These are phyloP conservation scores for Periphyllus acericola DNA, from an alignment of 2,888 invertebrate species.

Conservation along the genomic window DNA sequence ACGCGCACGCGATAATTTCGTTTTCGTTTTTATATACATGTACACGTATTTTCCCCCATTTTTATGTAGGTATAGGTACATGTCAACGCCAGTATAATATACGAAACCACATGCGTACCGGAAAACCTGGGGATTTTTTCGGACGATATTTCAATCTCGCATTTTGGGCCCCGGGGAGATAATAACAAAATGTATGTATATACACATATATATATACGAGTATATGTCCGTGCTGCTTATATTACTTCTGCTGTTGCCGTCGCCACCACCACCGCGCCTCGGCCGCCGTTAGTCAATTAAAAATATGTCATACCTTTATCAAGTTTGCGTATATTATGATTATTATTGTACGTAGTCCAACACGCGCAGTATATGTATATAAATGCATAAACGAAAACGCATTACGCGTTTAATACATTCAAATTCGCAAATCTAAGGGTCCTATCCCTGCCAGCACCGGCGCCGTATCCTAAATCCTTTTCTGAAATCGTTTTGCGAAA, in stretches of 20 bases:
- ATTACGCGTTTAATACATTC: neutral
- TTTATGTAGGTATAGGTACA: constrained; percentile 9
- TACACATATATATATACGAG: no score
- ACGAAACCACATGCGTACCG: constrained; percentile 11
- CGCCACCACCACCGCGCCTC: neutral
- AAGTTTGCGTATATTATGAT: neutral
- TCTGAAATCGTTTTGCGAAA: neutral
- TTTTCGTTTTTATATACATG: constrained; percentile 1
- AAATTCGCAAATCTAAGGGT: neutral
- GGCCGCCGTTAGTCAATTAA: constrained; percentile 25
- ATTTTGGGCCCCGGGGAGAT: constrained; percentile 37
- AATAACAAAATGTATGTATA: no score
- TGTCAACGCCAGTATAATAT: constrained; percentile 25
- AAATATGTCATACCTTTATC: constrained; percentile 47
- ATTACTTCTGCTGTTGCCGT: neutral
- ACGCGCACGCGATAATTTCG: constrained; percentile 51
- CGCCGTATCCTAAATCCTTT: neutral
- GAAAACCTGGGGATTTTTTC: constrained; percentile 33
- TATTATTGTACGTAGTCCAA: neutral
- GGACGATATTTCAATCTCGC: constrained; percentile 53
- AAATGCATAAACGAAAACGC: neutral
- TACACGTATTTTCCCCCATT: neutral
- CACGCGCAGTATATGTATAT: neutral
- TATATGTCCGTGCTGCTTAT: no score
- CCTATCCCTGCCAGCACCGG: neutral